A percentile compares a stretch with the other conserved stretches of the same genome.
These are phyloP conservation scores for Dallia pectoralis DNA, from an alignment of 2,797 vertebrate genomes.

Conservation along the genomic window DNA sequence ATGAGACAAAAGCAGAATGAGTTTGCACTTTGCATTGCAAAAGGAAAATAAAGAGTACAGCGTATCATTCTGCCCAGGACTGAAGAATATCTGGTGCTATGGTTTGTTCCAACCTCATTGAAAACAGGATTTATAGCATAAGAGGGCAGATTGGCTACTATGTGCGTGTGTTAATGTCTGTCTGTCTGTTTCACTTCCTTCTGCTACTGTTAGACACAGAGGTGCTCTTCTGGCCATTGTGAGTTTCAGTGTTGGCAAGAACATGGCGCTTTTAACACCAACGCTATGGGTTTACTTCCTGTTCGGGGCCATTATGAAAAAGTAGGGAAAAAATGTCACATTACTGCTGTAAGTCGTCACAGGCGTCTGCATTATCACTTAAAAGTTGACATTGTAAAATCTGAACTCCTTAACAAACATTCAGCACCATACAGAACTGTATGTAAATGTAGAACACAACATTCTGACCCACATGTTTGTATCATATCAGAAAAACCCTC, in stretches of 20 bases:
- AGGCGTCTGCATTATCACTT: too few species aligned
- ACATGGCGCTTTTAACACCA: too few species aligned
- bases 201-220: background rate
- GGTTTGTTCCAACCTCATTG: conserved; percentile 65
- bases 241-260: conserved; percentile 57
- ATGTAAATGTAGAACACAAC: background rate
- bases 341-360: too few species aligned
- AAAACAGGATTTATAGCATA: conserved; percentile 64
- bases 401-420: background rate
- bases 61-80: conserved; percentile 25
- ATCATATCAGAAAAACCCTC: background rate
- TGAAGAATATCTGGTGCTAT: conserved; percentile 61
- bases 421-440: conserved; percentile 18
- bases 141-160: conserved; percentile 49
- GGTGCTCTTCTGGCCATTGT: conserved; percentile 34
- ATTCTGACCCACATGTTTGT: background rate
- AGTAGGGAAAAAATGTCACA: too few species aligned
- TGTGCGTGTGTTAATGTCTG: conserved; percentile 57
- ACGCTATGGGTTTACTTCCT: too few species aligned
- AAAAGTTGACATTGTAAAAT: too few species aligned
- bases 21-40: conserved; percentile 52
- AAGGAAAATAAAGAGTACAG: conserved; percentile 36
- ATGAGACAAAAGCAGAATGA: conserved; percentile 66
- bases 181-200: conserved; percentile 45
- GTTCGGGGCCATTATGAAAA: too few species aligned